Conservation (phyloP, 1,140 invertebrate genomes). For the Argopecten irradians region DNA sequence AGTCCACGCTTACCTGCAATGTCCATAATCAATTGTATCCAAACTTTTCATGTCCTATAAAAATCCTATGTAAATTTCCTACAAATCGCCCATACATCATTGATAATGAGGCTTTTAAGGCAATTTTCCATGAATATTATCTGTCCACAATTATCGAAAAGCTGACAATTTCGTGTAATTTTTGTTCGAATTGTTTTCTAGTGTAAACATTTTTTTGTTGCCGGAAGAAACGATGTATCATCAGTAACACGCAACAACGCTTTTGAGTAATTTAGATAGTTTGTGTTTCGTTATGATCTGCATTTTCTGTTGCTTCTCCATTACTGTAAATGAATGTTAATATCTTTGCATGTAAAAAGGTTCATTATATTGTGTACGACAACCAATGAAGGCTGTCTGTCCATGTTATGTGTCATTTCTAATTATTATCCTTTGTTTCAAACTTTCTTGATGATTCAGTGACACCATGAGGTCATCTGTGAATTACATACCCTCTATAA, state of each 20-base stretch:
- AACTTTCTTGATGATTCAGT: background rate
- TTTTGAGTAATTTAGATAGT: constrained; percentile 11
- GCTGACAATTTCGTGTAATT: background rate
- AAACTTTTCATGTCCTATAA: background rate
- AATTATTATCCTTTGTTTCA: background rate
- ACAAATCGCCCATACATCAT: background rate
- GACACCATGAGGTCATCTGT: background rate
- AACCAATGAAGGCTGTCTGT: background rate
- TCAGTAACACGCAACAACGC: background rate
- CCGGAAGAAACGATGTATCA: background rate
- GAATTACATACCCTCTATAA: background rate
- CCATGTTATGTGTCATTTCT: background rate
- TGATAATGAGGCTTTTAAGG: constrained; percentile 17
- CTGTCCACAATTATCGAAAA: background rate
- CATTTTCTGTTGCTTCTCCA: background rate
- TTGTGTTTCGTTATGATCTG: background rate
- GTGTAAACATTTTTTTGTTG: background rate
- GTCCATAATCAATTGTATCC: background rate
- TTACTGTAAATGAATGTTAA: background rate
- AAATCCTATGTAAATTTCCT: background rate
- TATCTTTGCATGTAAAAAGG: constrained; percentile 9
- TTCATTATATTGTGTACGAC: background rate
- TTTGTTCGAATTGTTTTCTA: background rate
- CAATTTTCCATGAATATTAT: constrained; percentile 7
- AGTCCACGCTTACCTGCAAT: background rate